Evolutionary conservation across 2,888 invertebrate genomes (phyloP).

Genomic region (Litoditis marina): DNA sequence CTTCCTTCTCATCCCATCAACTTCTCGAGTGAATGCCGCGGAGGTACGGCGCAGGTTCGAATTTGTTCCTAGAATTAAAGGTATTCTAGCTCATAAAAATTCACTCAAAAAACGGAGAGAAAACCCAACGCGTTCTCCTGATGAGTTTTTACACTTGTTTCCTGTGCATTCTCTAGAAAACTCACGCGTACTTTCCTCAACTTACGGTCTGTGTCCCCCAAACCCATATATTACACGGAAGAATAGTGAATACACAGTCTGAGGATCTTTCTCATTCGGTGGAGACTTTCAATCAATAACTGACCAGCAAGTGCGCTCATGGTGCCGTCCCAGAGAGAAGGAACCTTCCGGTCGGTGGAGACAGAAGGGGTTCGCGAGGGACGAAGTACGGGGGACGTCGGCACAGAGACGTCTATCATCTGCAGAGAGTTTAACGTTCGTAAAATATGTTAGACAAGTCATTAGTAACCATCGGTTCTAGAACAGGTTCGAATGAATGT

Average conservation of each 20-base stretch:
- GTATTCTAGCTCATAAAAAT: neutral
- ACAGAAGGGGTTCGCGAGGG: constrained; percentile 26
- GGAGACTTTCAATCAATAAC: too few species aligned
- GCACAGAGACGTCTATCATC: constrained; percentile 52
- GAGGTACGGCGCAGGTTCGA: constrained; percentile 32
- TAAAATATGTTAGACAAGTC: too few species aligned
- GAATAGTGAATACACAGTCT: neutral
- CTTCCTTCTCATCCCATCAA: constrained; percentile 37
- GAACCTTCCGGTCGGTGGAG: constrained; percentile 20
- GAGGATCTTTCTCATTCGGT: neutral
- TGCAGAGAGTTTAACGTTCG: constrained; percentile 46
- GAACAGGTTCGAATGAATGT: too few species aligned
- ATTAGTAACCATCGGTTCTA: too few species aligned
- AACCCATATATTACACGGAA: neutral
- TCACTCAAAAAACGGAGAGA: neutral
- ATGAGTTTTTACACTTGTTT: too few species aligned
- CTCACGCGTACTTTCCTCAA: neutral
- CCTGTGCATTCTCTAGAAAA: too few species aligned
- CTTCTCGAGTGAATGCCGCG: constrained; percentile 35
- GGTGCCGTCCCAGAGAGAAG: constrained; percentile 42
- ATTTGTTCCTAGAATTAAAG: constrained; percentile 20
- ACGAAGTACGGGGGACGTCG: constrained; percentile 36
- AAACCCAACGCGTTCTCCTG: too few species aligned
- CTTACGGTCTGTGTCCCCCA: neutral
- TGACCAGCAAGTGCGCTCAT: constrained; percentile 38